Evolutionary conservation across 1,140 invertebrate species (phyloP), one percentile per base, ranked within the genome.

Genomic region (Aphidius ervi): DNA sequence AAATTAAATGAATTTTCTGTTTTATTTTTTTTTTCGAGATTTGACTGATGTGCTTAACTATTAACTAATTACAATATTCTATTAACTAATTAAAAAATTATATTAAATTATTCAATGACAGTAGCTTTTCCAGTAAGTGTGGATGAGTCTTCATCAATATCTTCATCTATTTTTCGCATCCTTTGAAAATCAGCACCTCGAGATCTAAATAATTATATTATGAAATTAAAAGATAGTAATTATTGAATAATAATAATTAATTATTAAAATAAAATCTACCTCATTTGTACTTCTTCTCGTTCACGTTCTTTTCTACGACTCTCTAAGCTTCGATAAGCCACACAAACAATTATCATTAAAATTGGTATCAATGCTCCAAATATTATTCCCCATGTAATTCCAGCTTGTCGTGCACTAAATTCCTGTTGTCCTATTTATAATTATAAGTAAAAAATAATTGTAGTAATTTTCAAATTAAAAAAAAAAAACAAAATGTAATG

Each of bases 331-430:
- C 85, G 84, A 75, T 84, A 88, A 40, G 84, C 86, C 43, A 87
- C 76, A 67, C 89, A 91, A 55, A 91, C 81, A 39, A 91, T 79
- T 4, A 89, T 71, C 50, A 93, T 73, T 9, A 93, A 67, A 39
- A 92, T 81, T 0, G 92, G 91, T 58, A 93, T 76, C 63, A 94
- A 77, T 31, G 91, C 84, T 20, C 86, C 86, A 20, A 91, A 73
- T 59, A 92, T 85, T 67, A 92, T 88, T 52, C 88, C 89, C 67
- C 85, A 84, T 5, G 90, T 88, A n/a, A 88, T 80, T 31, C 89
- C 90, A 4, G 90, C 85, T 65, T 89, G 87, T 46, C 87, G 82
- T 5, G 87, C 82, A 42, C 89, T 89, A 71, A 88, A 90, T 74
- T 92, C 89, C 71, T 92, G 87, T 64, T 89, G 84, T 73, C 89